A percentile compares a stretch with the other conserved stretches of the same genome.
Evolutionary conservation across 37 sponge, comb jelly and placozoan genomes (phyloP).

Genomic region (Haliclona indistincta): DNA sequence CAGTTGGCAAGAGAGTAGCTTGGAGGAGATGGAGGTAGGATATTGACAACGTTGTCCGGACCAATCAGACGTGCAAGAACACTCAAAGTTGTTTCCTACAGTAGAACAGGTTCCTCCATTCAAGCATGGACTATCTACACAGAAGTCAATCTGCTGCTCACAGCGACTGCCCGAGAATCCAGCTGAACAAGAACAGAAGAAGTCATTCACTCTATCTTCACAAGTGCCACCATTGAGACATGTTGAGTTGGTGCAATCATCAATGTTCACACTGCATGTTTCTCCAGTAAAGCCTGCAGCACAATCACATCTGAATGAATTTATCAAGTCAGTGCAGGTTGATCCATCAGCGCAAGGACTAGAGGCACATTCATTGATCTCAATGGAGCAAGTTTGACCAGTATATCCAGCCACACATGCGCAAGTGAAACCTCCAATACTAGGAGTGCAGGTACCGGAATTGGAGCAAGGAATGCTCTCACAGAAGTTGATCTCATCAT

Average conservation of each 20-base stretch:
- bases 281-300: constrained; percentile 20
- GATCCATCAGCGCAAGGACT: no score
- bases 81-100: constrained; percentile 1
- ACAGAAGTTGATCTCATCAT: constrained; percentile 26
- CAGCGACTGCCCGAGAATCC: constrained; percentile 36
- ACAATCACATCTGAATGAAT: constrained; percentile 18
- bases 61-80: constrained; percentile 41
- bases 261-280: constrained; percentile 7
- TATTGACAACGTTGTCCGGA: constrained; percentile 34
- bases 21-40: constrained; percentile 12
- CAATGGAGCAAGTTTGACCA: no score
- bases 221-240: no score
- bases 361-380: no score
- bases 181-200: constrained; percentile 22
- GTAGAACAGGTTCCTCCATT: constrained; percentile 41
- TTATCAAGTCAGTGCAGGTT: no score
- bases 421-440: constrained; percentile 13
- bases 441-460: constrained; percentile 30
- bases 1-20: constrained; percentile 31
- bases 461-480: constrained; percentile 21
- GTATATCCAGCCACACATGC: no score
- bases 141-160: constrained; percentile 25
- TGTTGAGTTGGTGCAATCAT: constrained; percentile 20
- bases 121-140: constrained; percentile 16
- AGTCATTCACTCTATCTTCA: not conserved